Conservation (phyloP, 2,797 vertebrate genomes). For the Tapera naevia region DNA sequence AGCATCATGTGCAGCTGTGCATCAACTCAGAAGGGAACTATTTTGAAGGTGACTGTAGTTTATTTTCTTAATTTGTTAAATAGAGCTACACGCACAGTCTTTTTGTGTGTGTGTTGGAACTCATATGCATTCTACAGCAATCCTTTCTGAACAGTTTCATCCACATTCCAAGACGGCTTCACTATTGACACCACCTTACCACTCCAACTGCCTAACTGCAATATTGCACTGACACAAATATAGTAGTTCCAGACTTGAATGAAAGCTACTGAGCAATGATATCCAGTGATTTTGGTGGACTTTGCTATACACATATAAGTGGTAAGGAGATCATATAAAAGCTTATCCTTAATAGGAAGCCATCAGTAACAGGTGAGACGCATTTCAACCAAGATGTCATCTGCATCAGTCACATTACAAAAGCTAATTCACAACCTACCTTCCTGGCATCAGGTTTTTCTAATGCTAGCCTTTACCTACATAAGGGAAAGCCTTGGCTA, state of each 20-base stretch:
- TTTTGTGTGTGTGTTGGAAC: too few species aligned
- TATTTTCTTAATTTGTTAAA: too few species aligned
- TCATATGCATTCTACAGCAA: not conserved
- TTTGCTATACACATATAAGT: not conserved
- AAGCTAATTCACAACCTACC: not conserved
- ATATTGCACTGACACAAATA: not conserved
- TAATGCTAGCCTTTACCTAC: not conserved
- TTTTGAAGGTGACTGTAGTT: too few species aligned
- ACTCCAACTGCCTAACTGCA: not conserved
- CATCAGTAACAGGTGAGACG: not conserved
- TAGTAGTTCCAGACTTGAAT: not conserved
- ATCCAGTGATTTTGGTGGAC: not conserved
- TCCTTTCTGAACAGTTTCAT: not conserved
- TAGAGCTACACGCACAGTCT: too few species aligned
- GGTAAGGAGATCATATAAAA: not conserved
- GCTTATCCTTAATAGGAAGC: not conserved
- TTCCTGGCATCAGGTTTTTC: not conserved
- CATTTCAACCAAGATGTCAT: not conserved
- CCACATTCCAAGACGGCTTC: not conserved
- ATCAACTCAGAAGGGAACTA: too few species aligned
- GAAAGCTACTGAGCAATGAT: not conserved
- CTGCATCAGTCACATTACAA: not conserved
- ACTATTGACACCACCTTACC: not conserved
- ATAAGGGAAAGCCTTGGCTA: not conserved
- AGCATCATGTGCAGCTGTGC: too few species aligned